These are phyloP conservation scores for Speoplatyrhinus poulsoni DNA, from an alignment of 2,113 vertebrate genomes.

Conservation along the genomic window DNA sequence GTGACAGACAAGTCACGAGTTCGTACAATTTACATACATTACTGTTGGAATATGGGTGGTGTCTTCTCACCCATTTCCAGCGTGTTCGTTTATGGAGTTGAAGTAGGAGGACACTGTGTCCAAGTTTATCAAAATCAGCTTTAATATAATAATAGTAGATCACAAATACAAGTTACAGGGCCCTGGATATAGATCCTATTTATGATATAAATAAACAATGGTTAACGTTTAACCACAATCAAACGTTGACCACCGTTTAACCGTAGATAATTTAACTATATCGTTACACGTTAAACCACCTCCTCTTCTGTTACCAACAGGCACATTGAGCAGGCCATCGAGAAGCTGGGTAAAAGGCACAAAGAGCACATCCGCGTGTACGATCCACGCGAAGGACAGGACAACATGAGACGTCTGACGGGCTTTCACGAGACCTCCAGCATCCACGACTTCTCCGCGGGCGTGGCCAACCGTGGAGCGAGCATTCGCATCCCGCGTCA, in stretches of 20 bases:
- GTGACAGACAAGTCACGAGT: no score
- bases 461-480: constrained; percentile 87
- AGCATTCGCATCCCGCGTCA: constrained; percentile 91
- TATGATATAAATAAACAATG: no score
- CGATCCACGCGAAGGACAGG: constrained; percentile 90
- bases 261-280: background rate
- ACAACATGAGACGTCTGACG: constrained; percentile 90
- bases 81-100: no score
- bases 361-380: constrained; percentile 90
- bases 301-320: constrained; percentile 58
- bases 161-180: no score
- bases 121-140: no score
- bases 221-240: no score
- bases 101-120: no score
- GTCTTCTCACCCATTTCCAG: no score
- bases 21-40: no score
- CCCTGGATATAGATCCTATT: no score
- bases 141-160: no score
- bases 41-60: no score
- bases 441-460: constrained; percentile 90
- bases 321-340: constrained; percentile 88
- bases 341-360: constrained; percentile 86
- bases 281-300: background rate
- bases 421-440: constrained; percentile 90
- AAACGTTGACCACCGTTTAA: background rate